These are phyloP conservation scores for Rhagonycha lutea DNA, from an alignment of 2,888 invertebrate species.

Conservation along the genomic window DNA sequence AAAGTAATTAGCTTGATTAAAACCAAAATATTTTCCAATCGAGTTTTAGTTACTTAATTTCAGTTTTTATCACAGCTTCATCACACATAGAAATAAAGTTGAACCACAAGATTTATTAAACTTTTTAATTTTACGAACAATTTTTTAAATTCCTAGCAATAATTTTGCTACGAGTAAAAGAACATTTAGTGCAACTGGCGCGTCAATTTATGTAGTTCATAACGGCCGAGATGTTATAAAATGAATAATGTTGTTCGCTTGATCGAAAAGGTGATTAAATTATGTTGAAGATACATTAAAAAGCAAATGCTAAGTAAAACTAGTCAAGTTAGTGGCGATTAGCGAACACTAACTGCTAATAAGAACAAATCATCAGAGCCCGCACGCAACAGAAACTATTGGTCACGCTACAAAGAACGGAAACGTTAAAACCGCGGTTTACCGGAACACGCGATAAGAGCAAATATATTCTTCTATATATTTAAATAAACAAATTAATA, in stretches of 20 bases:
- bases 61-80: background rate
- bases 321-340: conserved; percentile 27
- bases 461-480: conserved; percentile 17
- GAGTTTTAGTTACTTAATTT: background rate
- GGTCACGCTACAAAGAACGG: conserved; percentile 26
- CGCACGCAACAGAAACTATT: conserved; percentile 26
- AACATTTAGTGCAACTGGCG: background rate
- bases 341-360: conserved; percentile 25
- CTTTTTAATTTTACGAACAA: background rate
- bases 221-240: background rate
- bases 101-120: background rate
- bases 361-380: conserved; percentile 22
- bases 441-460: conserved; percentile 31
- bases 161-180: background rate
- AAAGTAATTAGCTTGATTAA: background rate
- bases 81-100: background rate
- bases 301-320: conserved; percentile 12
- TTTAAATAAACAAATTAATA: conserved; percentile 19
- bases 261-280: background rate
- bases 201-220: background rate
- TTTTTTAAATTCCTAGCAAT: background rate
- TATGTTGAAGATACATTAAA: background rate
- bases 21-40: background rate
- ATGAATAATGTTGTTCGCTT: background rate
- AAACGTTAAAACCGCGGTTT: conserved; percentile 29